phyloP scores from a whole-genome alignment of 2,113 vertebrate genomes.

The Pleuronectes platessa region DNA sequence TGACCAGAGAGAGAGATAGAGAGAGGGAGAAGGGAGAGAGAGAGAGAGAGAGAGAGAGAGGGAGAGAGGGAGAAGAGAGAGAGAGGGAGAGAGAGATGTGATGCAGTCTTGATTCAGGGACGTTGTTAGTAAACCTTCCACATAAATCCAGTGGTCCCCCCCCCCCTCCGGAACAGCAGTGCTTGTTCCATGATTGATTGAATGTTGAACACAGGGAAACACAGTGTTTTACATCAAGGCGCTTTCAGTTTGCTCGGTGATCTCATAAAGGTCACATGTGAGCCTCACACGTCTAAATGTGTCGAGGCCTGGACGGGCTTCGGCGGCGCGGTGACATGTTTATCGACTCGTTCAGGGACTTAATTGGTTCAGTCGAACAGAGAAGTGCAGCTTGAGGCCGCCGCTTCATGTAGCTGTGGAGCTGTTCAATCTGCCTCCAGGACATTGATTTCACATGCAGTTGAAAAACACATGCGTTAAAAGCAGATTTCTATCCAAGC shows the following conservation, averaged over 20 bases:
- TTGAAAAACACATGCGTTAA: no score
- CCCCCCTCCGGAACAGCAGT: background rate
- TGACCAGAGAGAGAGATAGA: slow-evolving; percentile 4
- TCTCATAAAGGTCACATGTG: slow-evolving; percentile 21
- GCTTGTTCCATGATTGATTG: slow-evolving; percentile 20
- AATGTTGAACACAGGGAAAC: slow-evolving; percentile 16
- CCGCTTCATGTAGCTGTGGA: background rate
- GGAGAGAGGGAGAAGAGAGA: background rate
- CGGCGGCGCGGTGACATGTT: background rate
- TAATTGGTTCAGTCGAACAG: background rate
- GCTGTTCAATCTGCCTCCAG: background rate
- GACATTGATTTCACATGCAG: no score
- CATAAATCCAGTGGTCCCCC: slow-evolving; percentile 30
- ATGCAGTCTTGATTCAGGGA: background rate
- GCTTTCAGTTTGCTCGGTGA: slow-evolving; percentile 8
- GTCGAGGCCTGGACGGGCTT: background rate
- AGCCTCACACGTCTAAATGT: background rate
- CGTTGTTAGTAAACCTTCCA: slow-evolving; percentile 39
- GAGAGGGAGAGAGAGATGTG: slow-evolving; percentile 21
- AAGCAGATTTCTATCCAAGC: no score
- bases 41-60: background rate
- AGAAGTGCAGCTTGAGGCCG: background rate
- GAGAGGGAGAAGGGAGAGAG: no score
- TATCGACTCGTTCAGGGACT: background rate
- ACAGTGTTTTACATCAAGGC: background rate